Conservation (phyloP, 2,113 vertebrate genomes). For the Dissostichus mawsoni region DNA sequence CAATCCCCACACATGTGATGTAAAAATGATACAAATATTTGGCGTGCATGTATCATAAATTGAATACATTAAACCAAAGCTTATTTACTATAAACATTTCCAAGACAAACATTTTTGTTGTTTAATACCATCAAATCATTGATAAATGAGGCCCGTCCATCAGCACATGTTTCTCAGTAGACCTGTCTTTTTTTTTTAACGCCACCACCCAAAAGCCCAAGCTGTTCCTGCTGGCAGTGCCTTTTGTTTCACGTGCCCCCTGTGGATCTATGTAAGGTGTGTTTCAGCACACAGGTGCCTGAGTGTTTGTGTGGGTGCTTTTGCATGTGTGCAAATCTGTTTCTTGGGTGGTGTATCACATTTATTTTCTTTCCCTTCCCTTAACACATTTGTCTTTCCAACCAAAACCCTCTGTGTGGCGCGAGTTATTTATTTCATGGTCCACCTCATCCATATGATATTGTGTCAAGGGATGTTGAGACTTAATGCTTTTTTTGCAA, state of each 20-base stretch:
- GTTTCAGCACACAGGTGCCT: slow-evolving; percentile 61
- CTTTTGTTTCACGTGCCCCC: slow-evolving; percentile 77
- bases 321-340: slow-evolving; percentile 56
- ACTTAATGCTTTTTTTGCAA: slow-evolving; percentile 66
- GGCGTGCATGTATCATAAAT: slow-evolving; percentile 24
- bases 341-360: slow-evolving; percentile 39
- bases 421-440: slow-evolving; percentile 82
- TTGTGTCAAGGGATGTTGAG: slow-evolving; percentile 65
- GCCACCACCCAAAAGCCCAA: slow-evolving; percentile 46
- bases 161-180: slow-evolving; percentile 53
- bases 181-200: background rate
- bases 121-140: background rate
- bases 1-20: slow-evolving; percentile 6
- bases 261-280: slow-evolving; percentile 45
- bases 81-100: slow-evolving; percentile 5
- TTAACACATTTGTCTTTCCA: slow-evolving; percentile 27
- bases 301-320: slow-evolving; percentile 38
- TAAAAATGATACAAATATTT: background rate
- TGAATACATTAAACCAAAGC: slow-evolving; percentile 30
- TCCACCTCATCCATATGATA: slow-evolving; percentile 57
- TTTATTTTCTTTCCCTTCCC: background rate
- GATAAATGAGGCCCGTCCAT: slow-evolving; percentile 52
- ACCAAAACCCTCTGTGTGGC: slow-evolving; percentile 9
- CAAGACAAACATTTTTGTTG: background rate
- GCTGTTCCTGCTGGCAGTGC: slow-evolving; percentile 82